A percentile compares a stretch with the other conserved stretches of the same genome.
phyloP scores from a whole-genome alignment of 2,113 vertebrate genomes.

The Ailuropoda melanoleuca region DNA sequence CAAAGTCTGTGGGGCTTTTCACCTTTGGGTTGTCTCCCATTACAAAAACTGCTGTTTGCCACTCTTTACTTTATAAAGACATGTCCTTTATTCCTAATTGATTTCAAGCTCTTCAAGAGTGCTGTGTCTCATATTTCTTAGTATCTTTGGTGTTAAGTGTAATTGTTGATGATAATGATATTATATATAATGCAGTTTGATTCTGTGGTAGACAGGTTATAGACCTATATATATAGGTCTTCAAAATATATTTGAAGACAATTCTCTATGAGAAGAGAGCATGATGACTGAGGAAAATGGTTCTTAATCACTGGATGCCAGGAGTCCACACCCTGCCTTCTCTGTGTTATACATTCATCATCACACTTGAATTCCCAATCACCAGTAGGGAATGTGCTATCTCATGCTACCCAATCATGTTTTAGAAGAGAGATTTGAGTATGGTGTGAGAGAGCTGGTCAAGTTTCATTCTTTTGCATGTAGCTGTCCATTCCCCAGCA shows the following conservation, averaged over 20 bases:
- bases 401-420: not conserved
- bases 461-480: too few species aligned
- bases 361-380: too few species aligned
- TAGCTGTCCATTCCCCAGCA: too few species aligned
- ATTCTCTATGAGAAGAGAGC: not conserved
- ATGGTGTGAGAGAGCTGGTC: too few species aligned
- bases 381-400: not conserved
- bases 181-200: not conserved
- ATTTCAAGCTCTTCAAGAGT: not conserved
- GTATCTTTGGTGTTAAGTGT: not conserved
- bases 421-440: not conserved
- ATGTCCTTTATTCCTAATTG: not conserved
- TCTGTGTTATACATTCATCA: too few species aligned
- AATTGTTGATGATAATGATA: not conserved
- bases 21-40: not conserved
- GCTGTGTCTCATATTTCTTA: not conserved
- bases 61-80: not conserved
- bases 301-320: not conserved
- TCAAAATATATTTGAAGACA: not conserved
- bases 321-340: not conserved
- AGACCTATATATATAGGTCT: too few species aligned
- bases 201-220: not conserved
- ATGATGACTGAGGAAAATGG: not conserved
- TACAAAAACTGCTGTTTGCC: not conserved
- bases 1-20: not conserved